Conservation (phyloP, 1,140 invertebrate species). For the Akabosia matsudoensis region DNA sequence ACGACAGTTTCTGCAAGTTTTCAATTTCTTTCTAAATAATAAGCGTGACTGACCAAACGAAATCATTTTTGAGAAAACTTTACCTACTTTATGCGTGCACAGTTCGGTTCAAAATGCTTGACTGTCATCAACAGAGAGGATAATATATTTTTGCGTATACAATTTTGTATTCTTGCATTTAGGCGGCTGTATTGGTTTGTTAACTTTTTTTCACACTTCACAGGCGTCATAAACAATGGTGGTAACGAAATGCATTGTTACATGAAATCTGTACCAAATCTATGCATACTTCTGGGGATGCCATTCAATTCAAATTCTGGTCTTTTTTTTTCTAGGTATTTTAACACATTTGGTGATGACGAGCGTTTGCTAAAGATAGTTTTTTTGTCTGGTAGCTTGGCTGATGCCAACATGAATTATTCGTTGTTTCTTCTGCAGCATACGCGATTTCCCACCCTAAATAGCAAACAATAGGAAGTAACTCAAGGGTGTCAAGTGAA, state of each 20-base stretch:
- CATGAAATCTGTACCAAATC: no score
- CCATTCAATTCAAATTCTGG: neutral
- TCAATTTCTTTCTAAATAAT: neutral
- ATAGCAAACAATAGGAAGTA: constrained; percentile 8
- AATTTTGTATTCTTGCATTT: no score
- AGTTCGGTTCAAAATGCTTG: neutral
- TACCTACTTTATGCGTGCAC: neutral
- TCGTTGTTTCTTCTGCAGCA: neutral
- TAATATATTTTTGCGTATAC: no score
- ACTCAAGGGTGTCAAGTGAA: constrained; percentile 13
- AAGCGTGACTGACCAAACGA: neutral
- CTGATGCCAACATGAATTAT: no score
- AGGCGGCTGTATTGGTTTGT: no score
- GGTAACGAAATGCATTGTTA: no score
- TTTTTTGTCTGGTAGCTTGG: no score
- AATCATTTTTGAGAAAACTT: neutral
- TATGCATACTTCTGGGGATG: neutral
- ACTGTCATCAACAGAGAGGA: neutral
- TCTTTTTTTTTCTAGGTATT: neutral
- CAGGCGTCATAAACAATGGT: no score
- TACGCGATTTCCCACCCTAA: constrained; percentile 3
- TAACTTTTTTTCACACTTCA: no score
- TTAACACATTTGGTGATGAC: neutral
- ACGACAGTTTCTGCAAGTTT: neutral
- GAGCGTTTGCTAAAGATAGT: neutral